Base-by-base conservation (phyloP, 1,140 invertebrate genomes). In the Ectropis grisescens region DNA sequence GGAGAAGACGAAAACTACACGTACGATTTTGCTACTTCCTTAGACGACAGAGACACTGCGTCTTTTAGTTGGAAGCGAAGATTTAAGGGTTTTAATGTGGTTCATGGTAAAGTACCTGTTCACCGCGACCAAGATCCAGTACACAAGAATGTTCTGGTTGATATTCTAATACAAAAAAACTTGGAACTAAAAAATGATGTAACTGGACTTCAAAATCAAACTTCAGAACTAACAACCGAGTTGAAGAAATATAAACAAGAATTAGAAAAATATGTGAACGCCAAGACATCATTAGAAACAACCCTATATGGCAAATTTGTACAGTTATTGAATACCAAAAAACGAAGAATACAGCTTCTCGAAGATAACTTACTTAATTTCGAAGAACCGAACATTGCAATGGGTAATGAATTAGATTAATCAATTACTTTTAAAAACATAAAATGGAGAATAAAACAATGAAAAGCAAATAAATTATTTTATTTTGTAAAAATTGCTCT, bases 301-400 rank as follows among this genome's bases (percentile, higher is more conserved):
- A 58, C 32, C 5, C 39, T 79, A 5, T 75, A 74, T 55, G 56
- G 55, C 13, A 66, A 67, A 33, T 79, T 75, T 65, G 36, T 66
- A 13, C 51, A 66, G 36, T 19, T 79, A 15, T 38, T 79, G 37
- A 76, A 79, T 49, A 35, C 52, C 13, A 79, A 79, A 32, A 79
- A 76, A 37, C 55, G 41, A 34, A 58, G 64, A 41, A 79, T 75
- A 34, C 41, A 58, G 5, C 22, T 65, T 11, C 35, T 78, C 13
- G 55, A 78, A 52, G 47, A 59, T 22, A 41, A 46, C 29, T 32
- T 66, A 11, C 45, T 58, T 5, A 55, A 55, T 9, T 38, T 34
- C 39, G 34, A 53, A 29, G n/a, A 25, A 2, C 10, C 27, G 6
- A 35, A 35, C 28, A 38, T 34, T 38, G 42, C 36, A 44, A 37